These are phyloP conservation scores for Calosoma granatense DNA, from an alignment of 1,140 invertebrate genomes.

Conservation along the genomic window DNA sequence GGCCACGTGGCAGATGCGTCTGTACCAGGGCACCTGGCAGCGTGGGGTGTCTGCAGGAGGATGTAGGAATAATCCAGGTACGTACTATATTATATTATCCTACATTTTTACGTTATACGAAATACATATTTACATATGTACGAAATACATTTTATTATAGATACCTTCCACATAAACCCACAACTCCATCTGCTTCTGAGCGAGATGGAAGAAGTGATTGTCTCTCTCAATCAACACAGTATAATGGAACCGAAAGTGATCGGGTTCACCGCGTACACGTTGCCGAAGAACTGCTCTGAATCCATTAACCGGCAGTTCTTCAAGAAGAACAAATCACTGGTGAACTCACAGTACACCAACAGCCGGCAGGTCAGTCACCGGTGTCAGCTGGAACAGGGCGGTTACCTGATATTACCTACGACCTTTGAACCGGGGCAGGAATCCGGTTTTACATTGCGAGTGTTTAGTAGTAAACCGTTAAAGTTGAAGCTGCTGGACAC, in stretches of 20 bases:
- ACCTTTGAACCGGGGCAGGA: constrained; percentile 88
- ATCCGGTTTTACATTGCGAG: constrained; percentile 70
- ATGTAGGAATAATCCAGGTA: constrained; percentile 79
- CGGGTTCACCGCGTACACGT: constrained; percentile 80
- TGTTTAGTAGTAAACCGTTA: constrained; percentile 71
- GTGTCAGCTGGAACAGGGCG: constrained; percentile 71
- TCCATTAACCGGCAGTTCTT: constrained; percentile 67
- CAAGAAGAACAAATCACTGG: constrained; percentile 76
- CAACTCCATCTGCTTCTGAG: constrained; percentile 72
- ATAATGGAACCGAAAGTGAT: constrained; percentile 89
- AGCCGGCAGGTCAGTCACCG: constrained; percentile 74
- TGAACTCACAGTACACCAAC: constrained; percentile 88
- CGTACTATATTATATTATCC: background rate
- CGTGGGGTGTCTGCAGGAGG: constrained; percentile 82
- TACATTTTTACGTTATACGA: background rate
- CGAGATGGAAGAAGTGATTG: constrained; percentile 75
- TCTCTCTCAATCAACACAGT: constrained; percentile 82
- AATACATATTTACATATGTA: background rate
- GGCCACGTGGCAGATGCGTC: constrained; percentile 72
- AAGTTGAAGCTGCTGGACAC: constrained; percentile 77
- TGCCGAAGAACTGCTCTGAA: constrained; percentile 57
- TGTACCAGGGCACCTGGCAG: constrained; percentile 81
- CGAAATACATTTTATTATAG: no score
- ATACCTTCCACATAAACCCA: constrained; percentile 90
- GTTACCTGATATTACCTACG: constrained; percentile 78